Evolutionary conservation across 2,888 invertebrate species (phyloP).

Genomic region (Drosophila mimica): DNA sequence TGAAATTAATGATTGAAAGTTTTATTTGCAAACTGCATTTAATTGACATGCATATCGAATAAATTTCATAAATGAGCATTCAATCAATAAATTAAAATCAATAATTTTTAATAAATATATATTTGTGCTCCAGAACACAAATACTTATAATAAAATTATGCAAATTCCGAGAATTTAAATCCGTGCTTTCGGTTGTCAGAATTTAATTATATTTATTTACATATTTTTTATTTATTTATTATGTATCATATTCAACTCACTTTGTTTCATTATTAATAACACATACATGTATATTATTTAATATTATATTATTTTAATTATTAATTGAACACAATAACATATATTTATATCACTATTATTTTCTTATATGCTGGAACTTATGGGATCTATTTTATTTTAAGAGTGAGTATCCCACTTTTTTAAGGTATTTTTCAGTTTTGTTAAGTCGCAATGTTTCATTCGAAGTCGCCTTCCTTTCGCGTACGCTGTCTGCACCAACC

Average conservation of each 20-base stretch:
- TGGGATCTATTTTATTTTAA: conserved; percentile 16
- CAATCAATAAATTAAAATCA: conserved; percentile 17
- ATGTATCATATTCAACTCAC: not conserved
- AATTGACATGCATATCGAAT: conserved; percentile 23
- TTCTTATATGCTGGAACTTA: not conserved
- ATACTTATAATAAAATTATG: not conserved
- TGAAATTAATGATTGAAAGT: conserved; percentile 29
- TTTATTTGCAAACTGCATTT: conserved; percentile 37
- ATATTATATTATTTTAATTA: too few species aligned
- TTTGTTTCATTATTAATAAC: not conserved
- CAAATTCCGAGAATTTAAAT: not conserved
- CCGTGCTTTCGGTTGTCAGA: not conserved
- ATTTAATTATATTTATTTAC: not conserved
- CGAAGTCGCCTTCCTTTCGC: not conserved
- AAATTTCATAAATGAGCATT: not conserved
- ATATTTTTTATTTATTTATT: not conserved
- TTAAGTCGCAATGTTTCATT: conserved; percentile 21
- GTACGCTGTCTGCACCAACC: not conserved
- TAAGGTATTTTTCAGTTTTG: conserved; percentile 14
- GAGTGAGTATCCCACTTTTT: conserved; percentile 14
- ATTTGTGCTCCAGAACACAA: not conserved
- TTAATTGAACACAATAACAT: too few species aligned
- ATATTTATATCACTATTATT: not conserved
- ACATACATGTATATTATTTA: too few species aligned
- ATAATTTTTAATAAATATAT: not conserved